phyloP scores from a whole-genome alignment of 37 sponge, comb jelly and placozoan species.

The Hormiphora californensis region DNA sequence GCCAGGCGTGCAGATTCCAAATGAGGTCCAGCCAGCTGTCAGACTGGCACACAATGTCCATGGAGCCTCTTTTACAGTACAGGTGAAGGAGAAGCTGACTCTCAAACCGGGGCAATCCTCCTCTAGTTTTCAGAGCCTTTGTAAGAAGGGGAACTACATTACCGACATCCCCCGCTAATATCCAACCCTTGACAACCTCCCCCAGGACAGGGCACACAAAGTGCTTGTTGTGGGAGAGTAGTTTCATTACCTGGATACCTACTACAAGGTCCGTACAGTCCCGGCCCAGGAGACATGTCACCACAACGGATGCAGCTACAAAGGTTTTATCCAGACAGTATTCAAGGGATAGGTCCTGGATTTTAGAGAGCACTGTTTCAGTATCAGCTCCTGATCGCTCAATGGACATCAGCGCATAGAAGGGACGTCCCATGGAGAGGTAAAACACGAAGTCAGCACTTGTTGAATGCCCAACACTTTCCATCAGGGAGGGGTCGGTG shows the following conservation, averaged over 20 bases:
- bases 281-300: neutral
- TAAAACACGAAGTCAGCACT: slow-evolving; percentile 29
- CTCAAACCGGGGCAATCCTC: slow-evolving; percentile 30
- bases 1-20: slow-evolving; percentile 50
- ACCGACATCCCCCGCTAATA: neutral
- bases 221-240: neutral
- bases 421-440: slow-evolving; percentile 36
- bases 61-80: slow-evolving; percentile 41
- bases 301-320: neutral
- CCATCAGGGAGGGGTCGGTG: neutral
- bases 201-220: neutral
- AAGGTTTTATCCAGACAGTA: neutral
- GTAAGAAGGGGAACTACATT: slow-evolving; percentile 1
- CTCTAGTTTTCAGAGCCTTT: slow-evolving; percentile 6
- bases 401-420: slow-evolving; percentile 24
- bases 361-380: neutral
- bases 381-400: neutral
- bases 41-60: slow-evolving; percentile 25
- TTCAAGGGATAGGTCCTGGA: neutral
- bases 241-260: slow-evolving; percentile 24
- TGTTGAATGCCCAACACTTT: neutral
- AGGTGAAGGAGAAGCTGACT: slow-evolving; percentile 28
- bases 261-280: slow-evolving; percentile 29
- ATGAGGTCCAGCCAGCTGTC: slow-evolving; percentile 40
- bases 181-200: neutral